Base-by-base conservation (phyloP, 2,888 invertebrate genomes). In the Helicoverpa assulta region DNA sequence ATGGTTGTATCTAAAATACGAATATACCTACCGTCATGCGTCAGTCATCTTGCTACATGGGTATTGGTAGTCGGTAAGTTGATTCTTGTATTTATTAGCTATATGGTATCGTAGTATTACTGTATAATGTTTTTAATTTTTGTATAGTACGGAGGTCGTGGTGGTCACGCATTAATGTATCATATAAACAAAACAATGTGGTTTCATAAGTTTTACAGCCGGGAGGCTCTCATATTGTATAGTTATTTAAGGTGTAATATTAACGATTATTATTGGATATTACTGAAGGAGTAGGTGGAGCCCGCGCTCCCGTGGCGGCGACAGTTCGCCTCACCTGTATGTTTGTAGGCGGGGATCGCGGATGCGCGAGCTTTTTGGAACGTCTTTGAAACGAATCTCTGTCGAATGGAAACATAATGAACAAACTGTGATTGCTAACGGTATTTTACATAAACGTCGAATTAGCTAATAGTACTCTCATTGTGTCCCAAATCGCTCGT, bases 51-150 rank as follows among this genome's bases (percentile, higher is more conserved):
- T 89, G 91, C 89, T 88, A 86, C 87, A 83, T 79, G 89, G 93
- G 91, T 91, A 91, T 92, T 86, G 90, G 91, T 94, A 94, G 93
- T 85, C 72, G 58, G 90, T 95, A 95, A 95, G 94, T 93, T 89
- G 90, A 92, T 92, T 94, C 94, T 93, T 94, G 93, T 95, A 95
- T 90, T 91, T 93, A 90, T 87, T 94, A 95, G 95, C 85, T 93
- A 90, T 94, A 94, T 93, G 89, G 92, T 94, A 94, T 90, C 80
- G 92, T 95, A 95, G 94, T 89, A 91, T 89, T 92, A 93, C 72
- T 93, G 92, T 94, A 93, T 92, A 94, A 94, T 92, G 94, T 95
- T 95, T 95, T 95, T 95, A 95, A 94, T 95, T 95, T 95, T 95
- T 95, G 95, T 95, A 95, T 95, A 95, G 95, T 94, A 93, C 92